Percentiles rank a stretch among this genome's conserved stretches.
Evolutionary conservation across 1,140 invertebrate genomes (phyloP).

Genomic region (Notospermus geniculatus): DNA sequence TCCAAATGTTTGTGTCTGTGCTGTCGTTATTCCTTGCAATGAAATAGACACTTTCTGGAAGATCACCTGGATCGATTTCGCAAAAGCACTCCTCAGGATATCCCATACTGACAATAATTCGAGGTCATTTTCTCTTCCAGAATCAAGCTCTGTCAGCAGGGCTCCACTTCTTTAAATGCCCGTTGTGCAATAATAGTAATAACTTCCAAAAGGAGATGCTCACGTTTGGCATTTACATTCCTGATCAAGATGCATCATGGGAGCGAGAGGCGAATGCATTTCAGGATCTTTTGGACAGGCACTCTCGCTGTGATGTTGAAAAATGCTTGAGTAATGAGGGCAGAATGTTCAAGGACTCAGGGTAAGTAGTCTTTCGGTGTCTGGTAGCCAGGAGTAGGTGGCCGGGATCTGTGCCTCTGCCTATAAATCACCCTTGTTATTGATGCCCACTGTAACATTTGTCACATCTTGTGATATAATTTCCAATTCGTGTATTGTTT

Average conservation of each 20-base stretch:
- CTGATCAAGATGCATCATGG: constrained; percentile 70
- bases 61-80: no score
- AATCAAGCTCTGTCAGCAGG: constrained; percentile 65
- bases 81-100: no score
- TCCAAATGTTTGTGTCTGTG: no score
- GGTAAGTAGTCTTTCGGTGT: constrained; percentile 22
- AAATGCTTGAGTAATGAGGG: constrained; percentile 63
- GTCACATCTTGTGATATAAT: no score
- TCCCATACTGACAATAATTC: no score
- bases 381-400: neutral
- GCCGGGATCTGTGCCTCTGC: no score
- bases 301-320: constrained; percentile 62
- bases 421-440: no score
- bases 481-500: no score
- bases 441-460: no score
- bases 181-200: constrained; percentile 65
- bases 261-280: constrained; percentile 67
- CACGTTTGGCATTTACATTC: constrained; percentile 65
- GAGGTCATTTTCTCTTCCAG: constrained; percentile 55
- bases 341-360: constrained; percentile 56
- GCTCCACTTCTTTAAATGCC: constrained; percentile 68
- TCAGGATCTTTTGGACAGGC: constrained; percentile 62
- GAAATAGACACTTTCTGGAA: no score
- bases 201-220: constrained; percentile 64
- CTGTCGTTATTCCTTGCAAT: no score